Evolutionary conservation across 2,888 invertebrate species (phyloP), one percentile per base, ranked within the genome.

Genomic region (Orthosia cruda): DNA sequence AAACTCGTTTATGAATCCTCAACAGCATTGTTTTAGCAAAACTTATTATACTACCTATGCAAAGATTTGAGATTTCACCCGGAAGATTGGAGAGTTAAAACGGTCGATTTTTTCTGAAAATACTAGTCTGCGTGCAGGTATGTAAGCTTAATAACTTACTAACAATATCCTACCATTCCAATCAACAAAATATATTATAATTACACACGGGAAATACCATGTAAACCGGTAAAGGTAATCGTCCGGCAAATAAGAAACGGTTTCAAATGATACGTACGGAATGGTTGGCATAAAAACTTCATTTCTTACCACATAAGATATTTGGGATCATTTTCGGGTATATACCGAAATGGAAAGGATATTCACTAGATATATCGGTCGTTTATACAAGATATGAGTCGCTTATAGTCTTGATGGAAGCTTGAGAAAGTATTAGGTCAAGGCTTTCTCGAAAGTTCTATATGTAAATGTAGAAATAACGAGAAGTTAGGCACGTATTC

Each of bases 311-410:
- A 23, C 52, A 32, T 59, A 52, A 84, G 55, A 70, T 80, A 70
- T 81, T 62, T n/a, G 47, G 26, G 55, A 74, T 70, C 18, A 50
- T 67, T 84, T 64, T 52, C 26, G 50, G 63, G 45, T 45, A 61
- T 57, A 63, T n/a, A 32, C 18, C 32, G 15, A 57, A 74, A 50
- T 64, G 62, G 63, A 80, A 83, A 59, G n/a, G 58, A 59, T 80
- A 80, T 84, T 67, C 23, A 3, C 4, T 47, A 74, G 66, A 80
- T 67, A 74, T 74, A 70, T 80, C 16, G 63, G 32, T 23, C 80
- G 55, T 74, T 66, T 80, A 74, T 63, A 26, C 50, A 32, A 66
- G 49, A 80, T 84, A 62, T 69, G 66, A 67, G 64, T 68, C 16
- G 54, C 63, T 78, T 55, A 78, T 50, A 20, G 54, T 57, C 55